phyloP scores from a whole-genome alignment of 2,113 vertebrate genomes.

The Melanerpes aurifrons region DNA sequence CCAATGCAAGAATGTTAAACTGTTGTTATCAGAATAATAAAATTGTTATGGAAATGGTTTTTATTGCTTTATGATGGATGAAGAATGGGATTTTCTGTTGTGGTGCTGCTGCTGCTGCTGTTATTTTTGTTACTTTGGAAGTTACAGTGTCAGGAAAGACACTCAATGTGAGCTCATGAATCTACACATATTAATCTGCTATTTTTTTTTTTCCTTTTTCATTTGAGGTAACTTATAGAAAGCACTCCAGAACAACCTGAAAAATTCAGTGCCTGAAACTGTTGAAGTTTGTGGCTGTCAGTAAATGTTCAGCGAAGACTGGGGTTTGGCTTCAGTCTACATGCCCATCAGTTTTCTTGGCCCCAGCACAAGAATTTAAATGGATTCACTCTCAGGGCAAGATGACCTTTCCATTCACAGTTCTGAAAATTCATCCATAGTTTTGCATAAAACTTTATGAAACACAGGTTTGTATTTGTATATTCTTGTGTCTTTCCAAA shows the following conservation, averaged over 20 bases:
- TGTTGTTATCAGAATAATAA: slow-evolving; percentile 66
- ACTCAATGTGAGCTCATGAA: neutral
- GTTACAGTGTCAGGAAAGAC: neutral
- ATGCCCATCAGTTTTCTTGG: neutral
- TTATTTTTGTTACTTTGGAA: neutral
- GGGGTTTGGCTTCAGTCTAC: neutral
- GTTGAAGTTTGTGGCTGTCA: neutral
- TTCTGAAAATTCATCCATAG: neutral
- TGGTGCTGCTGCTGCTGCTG: neutral
- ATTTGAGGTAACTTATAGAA: neutral
- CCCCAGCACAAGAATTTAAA: neutral
- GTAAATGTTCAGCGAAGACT: neutral
- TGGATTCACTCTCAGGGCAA: slow-evolving; percentile 13
- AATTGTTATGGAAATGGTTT: slow-evolving; percentile 31
- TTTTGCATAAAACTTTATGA: neutral
- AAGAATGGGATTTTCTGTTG: neutral
- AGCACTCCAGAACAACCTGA: neutral
- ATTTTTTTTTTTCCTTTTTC: neutral
- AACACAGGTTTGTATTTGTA: neutral
- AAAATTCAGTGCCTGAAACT: neutral
- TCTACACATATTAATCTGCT: neutral
- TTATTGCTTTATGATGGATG: slow-evolving; percentile 36
- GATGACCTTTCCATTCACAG: neutral
- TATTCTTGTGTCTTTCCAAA: neutral
- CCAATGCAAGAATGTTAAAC: slow-evolving; percentile 61